phyloP scores from a whole-genome alignment of 2,888 invertebrate genomes.

The Seira ritae region DNA sequence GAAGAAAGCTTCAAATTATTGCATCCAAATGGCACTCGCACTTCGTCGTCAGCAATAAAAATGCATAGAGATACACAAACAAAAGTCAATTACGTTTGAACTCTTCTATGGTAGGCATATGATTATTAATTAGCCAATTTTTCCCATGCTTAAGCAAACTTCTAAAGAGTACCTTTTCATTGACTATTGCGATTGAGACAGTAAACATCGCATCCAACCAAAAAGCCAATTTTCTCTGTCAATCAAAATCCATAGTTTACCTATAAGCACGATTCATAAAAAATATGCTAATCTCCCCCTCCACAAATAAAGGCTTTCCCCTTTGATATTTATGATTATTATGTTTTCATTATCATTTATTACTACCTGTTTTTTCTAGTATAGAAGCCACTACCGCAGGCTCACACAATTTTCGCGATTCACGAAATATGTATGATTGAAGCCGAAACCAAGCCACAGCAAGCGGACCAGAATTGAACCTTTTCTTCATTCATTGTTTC shows the following conservation, averaged over 20 bases:
- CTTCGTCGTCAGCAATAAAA: no score
- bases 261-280: background rate
- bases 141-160: background rate
- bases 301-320: no score
- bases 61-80: no score
- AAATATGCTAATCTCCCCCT: no score
- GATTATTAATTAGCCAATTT: constrained; percentile 40
- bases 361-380: constrained; percentile 33
- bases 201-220: background rate
- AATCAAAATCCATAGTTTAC: background rate
- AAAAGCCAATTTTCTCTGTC: background rate
- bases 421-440: constrained; percentile 30
- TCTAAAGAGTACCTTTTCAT: background rate
- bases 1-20: no score
- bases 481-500: constrained; percentile 18
- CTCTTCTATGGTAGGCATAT: background rate
- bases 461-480: background rate
- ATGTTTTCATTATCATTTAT: background rate
- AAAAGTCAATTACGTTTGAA: background rate
- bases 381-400: no score
- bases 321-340: background rate
- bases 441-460: constrained; percentile 32
- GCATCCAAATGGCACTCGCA: no score
- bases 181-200: no score
- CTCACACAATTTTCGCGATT: background rate